Conservation (phyloP, 2,888 invertebrate species). For the Ryuthela nishihirai region DNA sequence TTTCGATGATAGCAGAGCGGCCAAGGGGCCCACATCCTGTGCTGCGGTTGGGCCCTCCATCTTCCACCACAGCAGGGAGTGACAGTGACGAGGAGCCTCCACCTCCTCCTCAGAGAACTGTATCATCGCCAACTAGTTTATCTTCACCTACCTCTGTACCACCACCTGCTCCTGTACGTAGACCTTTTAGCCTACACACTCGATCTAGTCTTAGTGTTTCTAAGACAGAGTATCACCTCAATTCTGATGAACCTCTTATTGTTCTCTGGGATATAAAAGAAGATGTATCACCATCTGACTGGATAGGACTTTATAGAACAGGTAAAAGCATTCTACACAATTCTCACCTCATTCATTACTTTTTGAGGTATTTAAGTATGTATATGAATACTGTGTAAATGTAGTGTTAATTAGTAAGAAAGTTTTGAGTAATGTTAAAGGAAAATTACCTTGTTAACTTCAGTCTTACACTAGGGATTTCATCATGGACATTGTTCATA, state of each 20-base stretch:
- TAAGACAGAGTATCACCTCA: conserved; percentile 46
- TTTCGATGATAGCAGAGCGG: conserved; percentile 33
- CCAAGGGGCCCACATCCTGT: conserved; percentile 26
- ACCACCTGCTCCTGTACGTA: conserved; percentile 15
- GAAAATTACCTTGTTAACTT: no score
- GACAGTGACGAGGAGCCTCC: conserved; percentile 11
- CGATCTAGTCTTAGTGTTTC: conserved; percentile 49
- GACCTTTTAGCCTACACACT: conserved; percentile 11
- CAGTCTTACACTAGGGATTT: no score
- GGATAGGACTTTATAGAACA: conserved; percentile 52
- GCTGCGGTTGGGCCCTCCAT: conserved; percentile 22
- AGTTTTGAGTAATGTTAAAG: not conserved
- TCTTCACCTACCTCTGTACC: conserved; percentile 12
- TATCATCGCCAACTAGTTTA: conserved; percentile 12
- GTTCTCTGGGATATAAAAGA: conserved; percentile 52
- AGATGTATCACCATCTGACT: conserved; percentile 50
- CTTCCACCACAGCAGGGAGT: conserved; percentile 19
- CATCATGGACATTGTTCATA: no score
- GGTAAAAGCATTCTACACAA: conserved; percentile 46
- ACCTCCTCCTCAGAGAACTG: conserved; percentile 17
- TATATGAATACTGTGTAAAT: no score
- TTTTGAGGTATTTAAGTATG: no score
- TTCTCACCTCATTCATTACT: no score
- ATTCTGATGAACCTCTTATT: conserved; percentile 45
- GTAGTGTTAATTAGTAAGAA: no score